phyloP scores from a whole-genome alignment of 2,797 vertebrate genomes.

The Oreonectes daqikongensis region DNA sequence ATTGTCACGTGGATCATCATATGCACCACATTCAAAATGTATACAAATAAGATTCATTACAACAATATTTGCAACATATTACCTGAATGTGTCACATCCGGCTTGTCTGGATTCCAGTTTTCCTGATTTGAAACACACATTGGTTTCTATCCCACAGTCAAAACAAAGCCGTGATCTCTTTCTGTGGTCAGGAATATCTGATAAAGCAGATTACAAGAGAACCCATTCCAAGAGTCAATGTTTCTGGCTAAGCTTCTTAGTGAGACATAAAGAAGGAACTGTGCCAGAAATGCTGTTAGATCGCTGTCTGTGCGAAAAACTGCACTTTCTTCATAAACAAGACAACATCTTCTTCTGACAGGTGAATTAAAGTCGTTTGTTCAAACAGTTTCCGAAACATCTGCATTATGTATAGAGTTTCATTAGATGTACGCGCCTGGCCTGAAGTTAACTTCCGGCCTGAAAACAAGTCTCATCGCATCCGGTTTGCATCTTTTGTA shows the following conservation, averaged over 20 bases:
- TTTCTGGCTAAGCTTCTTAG: constrained; percentile 53
- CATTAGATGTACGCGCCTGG: too few species aligned
- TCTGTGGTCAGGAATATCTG: constrained; percentile 39
- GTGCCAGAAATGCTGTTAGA: constrained; percentile 49
- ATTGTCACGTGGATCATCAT: too few species aligned
- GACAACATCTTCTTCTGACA: not conserved
- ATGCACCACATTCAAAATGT: not conserved
- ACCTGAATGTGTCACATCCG: not conserved
- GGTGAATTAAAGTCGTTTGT: too few species aligned
- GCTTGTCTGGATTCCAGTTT: constrained; percentile 14
- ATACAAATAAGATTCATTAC: not conserved
- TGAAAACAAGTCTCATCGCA: too few species aligned
- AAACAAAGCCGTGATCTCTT: constrained; percentile 43
- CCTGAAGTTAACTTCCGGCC: too few species aligned
- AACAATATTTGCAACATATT: not conserved
- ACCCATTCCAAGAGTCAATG: constrained; percentile 53
- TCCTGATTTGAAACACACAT: constrained; percentile 22
- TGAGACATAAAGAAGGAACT: constrained; percentile 16
- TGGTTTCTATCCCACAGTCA: constrained; percentile 13
- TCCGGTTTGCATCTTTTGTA: too few species aligned
- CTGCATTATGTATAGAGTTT: too few species aligned
- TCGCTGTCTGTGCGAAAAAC: constrained; percentile 22
- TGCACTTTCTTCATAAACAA: constrained; percentile 11
- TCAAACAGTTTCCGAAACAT: too few species aligned
- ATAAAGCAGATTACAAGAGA: constrained; percentile 47